Conservation (phyloP, 2,113 vertebrate genomes). For the Scortum barcoo region DNA sequence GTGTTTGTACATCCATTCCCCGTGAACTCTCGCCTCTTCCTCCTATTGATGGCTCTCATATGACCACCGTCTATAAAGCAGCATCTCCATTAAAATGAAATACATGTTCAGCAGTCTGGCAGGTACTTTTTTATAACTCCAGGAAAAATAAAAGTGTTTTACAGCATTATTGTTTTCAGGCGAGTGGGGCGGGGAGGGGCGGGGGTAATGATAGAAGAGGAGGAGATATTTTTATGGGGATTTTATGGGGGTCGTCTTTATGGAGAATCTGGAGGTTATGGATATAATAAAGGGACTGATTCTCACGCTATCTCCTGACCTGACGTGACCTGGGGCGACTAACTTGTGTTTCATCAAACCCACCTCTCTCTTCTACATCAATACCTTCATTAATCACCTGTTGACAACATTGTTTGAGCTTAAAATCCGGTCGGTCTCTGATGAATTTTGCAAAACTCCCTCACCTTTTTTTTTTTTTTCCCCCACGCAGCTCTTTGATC, state of each 20-base stretch:
- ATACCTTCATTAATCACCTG: not conserved
- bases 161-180: slow-evolving; percentile 85
- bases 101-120: slow-evolving; percentile 70
- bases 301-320: slow-evolving; percentile 80
- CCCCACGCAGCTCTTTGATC: not conserved
- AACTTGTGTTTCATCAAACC: not conserved
- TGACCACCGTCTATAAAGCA: slow-evolving; percentile 81
- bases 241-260: slow-evolving; percentile 84
- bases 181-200: too few species aligned
- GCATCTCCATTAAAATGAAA: slow-evolving; percentile 80
- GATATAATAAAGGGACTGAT: slow-evolving; percentile 73
- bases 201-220: slow-evolving; percentile 76
- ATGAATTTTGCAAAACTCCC: not conserved
- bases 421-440: not conserved
- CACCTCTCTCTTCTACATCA: not conserved
- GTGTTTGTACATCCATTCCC: slow-evolving; percentile 64
- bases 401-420: not conserved
- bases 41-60: slow-evolving; percentile 83
- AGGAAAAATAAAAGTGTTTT: slow-evolving; percentile 84
- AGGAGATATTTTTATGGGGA: slow-evolving; percentile 80
- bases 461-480: not conserved
- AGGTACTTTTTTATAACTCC: slow-evolving; percentile 79
- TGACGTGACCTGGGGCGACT: slow-evolving; percentile 24
- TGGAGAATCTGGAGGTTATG: slow-evolving; percentile 71
- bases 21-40: slow-evolving; percentile 71